Percentiles rank a stretch among this genome's conserved stretches.
Conservation (phyloP, 2,888 invertebrate species). For the Rhamphomyia laevipes region DNA sequence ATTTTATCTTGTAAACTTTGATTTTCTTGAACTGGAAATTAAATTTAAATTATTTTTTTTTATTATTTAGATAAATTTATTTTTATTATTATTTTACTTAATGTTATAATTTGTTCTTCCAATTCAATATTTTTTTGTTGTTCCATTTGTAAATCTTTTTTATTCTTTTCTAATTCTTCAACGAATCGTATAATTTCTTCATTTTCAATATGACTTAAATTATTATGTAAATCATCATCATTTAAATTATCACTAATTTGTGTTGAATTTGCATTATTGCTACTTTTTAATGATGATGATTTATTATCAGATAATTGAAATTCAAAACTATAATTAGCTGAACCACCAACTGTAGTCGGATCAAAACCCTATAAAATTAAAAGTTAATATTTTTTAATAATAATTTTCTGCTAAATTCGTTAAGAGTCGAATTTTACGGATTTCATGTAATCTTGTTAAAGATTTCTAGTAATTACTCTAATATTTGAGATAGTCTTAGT, state of each 20-base stretch:
- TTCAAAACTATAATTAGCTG: slow-evolving; percentile 24
- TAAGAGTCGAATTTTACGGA: too few species aligned
- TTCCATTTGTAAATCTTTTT: slow-evolving; percentile 56
- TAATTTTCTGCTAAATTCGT: too few species aligned
- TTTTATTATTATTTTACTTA: slow-evolving; percentile 22
- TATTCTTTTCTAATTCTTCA: slow-evolving; percentile 58
- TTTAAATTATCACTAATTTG: slow-evolving; percentile 23
- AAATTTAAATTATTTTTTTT: not conserved
- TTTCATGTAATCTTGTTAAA: too few species aligned
- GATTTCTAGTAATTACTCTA: too few species aligned
- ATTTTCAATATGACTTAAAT: slow-evolving; percentile 23
- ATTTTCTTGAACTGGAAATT: slow-evolving; percentile 32
- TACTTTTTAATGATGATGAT: slow-evolving; percentile 10
- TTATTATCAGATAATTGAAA: slow-evolving; percentile 19
- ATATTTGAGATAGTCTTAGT: too few species aligned
- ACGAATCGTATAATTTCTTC: slow-evolving; percentile 44
- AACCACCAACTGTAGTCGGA: slow-evolving; percentile 20
- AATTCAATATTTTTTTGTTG: slow-evolving; percentile 61
- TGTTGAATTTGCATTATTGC: slow-evolving; percentile 31
- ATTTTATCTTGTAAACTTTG: slow-evolving; percentile 33
- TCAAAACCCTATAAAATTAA: slow-evolving; percentile 16
- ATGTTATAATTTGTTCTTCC: slow-evolving; percentile 61
- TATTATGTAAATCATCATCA: slow-evolving; percentile 18
- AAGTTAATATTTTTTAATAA: not conserved
- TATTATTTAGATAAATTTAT: not conserved